Conservation (phyloP, 2,797 vertebrate species). For the Molothrus aeneus region DNA sequence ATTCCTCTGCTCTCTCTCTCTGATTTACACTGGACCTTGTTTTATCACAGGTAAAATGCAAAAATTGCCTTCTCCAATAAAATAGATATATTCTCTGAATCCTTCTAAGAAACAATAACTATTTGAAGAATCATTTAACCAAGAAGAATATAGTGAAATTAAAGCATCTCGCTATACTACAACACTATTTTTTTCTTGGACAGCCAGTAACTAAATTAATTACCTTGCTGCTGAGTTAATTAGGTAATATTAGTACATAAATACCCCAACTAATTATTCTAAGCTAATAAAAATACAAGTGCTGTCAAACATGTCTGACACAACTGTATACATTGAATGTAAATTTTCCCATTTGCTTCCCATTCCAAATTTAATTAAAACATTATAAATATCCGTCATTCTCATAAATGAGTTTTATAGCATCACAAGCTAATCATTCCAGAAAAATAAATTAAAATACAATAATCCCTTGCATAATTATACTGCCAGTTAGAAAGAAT, state of each 20-base stretch:
- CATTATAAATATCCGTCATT: conserved; percentile 54
- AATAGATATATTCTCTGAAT: neutral
- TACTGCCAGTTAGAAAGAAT: conserved; percentile 26
- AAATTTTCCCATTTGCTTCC: conserved; percentile 54
- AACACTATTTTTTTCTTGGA: neutral
- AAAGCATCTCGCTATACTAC: conserved; percentile 23
- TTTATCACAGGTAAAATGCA: conserved; percentile 27
- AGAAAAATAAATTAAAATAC: conserved; percentile 51
- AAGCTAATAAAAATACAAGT: conserved; percentile 69
- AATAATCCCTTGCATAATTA: conserved; percentile 60
- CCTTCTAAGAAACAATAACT: neutral
- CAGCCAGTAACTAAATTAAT: conserved; percentile 66
- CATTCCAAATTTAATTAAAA: conserved; percentile 57
- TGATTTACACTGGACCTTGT: neutral
- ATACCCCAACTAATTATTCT: conserved; percentile 73
- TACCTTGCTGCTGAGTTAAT: conserved; percentile 64
- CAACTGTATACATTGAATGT: conserved; percentile 15
- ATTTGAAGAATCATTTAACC: conserved; percentile 14
- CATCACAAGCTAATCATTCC: conserved; percentile 49
- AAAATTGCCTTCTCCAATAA: neutral
- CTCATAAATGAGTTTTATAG: conserved; percentile 40
- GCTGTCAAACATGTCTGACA: conserved; percentile 38
- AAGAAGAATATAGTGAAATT: neutral
- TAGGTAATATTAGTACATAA: conserved; percentile 74
- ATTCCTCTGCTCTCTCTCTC: conserved; percentile 6